Evolutionary conservation across 2,113 vertebrate species (phyloP), one percentile per base, ranked within the genome.

Genomic region (Zosterops lateralis): DNA sequence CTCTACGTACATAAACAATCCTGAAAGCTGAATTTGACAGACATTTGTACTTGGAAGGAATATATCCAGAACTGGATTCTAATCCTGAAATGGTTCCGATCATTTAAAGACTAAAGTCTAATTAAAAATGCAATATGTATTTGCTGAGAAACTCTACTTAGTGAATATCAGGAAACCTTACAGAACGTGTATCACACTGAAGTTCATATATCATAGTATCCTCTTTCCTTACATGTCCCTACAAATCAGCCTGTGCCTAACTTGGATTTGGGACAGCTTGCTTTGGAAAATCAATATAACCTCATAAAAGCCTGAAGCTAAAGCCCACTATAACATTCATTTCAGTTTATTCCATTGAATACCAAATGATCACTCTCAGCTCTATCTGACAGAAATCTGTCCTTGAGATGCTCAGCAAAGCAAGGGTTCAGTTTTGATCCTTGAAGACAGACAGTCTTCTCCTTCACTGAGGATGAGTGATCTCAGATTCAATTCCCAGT

Each of bases 251-350:
- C 78, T 47, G 62, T 80, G 50, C 54, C 62, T 40, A 60, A 31
- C 48, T 48, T 80, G 67, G 75, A 80, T 76, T 85, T 88, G 48
- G 84, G 79, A 91, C 65, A 88, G 85, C 36, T 92, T 81, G 83
- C 87, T 95, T 91, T 84, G 40, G 75, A 92, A 95, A 96, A 95
- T 96, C 94, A 91, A 86, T 93, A 77, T 26, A 95, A 86, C 57
- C 72, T 78, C 53, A 87, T 86, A 95, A 86, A 94, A 95, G 68
- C 61, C 73, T 77, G 54, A 45, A 88, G 93, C 85, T 86, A 70
- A 95, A 94, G 85, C 9, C 75, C 68, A 94, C 75, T 80, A 95
- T 80, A 95, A 91, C 26, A 5, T 61, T 83, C 51, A 87, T 83
- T 94, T 94, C 72, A 88, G 72, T 38, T 50, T 74, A 86, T 77